Evolutionary conservation across 2,113 vertebrate species (phyloP).

Genomic region (Hyaena hyaena): DNA sequence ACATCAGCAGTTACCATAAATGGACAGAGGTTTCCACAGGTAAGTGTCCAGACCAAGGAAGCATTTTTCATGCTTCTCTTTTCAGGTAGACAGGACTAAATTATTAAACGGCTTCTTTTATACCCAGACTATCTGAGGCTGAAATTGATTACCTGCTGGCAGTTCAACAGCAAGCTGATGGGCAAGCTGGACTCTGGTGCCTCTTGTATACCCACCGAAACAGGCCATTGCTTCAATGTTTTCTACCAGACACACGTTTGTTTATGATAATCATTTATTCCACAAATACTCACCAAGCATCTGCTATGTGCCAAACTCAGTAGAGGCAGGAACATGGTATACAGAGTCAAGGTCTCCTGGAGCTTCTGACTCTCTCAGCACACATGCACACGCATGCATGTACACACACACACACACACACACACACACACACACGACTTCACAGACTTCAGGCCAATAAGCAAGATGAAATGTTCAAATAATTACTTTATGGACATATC

Average conservation of each 20-base stretch:
- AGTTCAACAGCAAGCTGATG: neutral
- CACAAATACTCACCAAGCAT: too few species aligned
- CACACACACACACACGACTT: neutral
- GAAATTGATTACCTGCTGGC: neutral
- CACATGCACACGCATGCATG: neutral
- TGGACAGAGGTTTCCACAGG: neutral
- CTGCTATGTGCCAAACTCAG: too few species aligned
- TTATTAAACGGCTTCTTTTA: neutral
- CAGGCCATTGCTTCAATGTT: neutral
- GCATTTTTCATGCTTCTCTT: neutral
- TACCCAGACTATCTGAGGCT: neutral
- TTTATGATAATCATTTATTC: neutral
- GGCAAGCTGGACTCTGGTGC: rapidly evolving
- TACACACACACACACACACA: neutral
- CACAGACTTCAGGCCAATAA: neutral
- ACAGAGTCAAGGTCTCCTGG: neutral
- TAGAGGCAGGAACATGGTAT: too few species aligned
- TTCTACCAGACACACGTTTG: neutral
- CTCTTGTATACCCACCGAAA: rapidly evolving
- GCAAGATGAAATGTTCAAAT: neutral
- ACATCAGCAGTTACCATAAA: too few species aligned
- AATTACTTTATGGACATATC: neutral
- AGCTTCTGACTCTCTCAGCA: neutral
- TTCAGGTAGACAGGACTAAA: neutral
- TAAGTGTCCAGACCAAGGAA: neutral